A percentile compares a stretch with the other conserved stretches of the same genome.
Conservation (phyloP, 1,140 invertebrate genomes). For the Dreissena rostriformis region DNA sequence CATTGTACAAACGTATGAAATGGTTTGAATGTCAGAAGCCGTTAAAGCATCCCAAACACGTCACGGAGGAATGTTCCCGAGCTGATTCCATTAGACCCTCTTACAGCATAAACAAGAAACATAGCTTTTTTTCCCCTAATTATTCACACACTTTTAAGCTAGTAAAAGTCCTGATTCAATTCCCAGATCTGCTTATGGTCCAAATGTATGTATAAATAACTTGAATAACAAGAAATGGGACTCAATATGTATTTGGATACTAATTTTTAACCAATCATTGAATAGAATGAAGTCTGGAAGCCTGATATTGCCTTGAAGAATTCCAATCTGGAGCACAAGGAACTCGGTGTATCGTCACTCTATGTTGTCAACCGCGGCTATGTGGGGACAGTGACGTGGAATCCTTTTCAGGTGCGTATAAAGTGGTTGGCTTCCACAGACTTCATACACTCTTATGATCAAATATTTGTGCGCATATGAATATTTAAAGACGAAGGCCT, state of each 20-base stretch:
- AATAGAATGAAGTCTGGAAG: neutral
- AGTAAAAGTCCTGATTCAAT: neutral
- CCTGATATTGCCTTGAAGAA: slow-evolving; percentile 14
- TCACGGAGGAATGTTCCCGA: no score
- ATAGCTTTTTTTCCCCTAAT: no score
- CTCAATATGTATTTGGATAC: neutral
- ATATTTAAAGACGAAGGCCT: neutral
- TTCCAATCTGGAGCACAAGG: neutral
- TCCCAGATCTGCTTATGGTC: neutral
- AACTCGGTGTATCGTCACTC: neutral
- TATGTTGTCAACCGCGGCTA: neutral
- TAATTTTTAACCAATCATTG: neutral
- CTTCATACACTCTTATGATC: neutral
- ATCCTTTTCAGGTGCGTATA: slow-evolving; percentile 1
- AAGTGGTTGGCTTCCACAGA: neutral
- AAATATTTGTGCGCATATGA: neutral
- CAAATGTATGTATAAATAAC: neutral
- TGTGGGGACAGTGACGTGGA: neutral
- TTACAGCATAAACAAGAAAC: no score
- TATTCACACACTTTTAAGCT: no score
- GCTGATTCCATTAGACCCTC: no score
- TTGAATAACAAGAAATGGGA: neutral
- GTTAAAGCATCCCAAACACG: no score
- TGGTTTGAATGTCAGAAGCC: no score
- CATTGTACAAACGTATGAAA: no score